These are phyloP conservation scores for Sander lucioperca DNA, from an alignment of 2,113 vertebrate genomes.

Conservation along the genomic window DNA sequence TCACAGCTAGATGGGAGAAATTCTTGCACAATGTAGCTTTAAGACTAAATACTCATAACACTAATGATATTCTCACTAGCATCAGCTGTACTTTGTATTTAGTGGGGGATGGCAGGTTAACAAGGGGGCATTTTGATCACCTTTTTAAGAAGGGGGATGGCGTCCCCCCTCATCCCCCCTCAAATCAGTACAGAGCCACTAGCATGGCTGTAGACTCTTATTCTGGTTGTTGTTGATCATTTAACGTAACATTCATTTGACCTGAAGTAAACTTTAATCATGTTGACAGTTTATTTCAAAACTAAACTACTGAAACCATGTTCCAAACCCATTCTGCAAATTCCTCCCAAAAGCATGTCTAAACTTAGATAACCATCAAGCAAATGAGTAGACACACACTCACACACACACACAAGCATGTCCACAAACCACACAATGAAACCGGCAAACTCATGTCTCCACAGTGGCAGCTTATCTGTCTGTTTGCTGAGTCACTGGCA, in stretches of 20 bases:
- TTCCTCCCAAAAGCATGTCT: not conserved
- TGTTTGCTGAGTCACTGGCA: constrained; percentile 17
- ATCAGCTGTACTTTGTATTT: not conserved
- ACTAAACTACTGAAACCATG: not conserved
- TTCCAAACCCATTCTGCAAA: not conserved
- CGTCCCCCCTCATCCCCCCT: too few relatives aligned
- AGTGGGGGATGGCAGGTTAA: not conserved
- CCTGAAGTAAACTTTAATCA: not conserved
- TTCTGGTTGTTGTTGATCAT: not conserved
- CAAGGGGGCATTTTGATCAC: too few relatives aligned
- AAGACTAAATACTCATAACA: too few relatives aligned
- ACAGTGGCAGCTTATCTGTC: constrained; percentile 17
- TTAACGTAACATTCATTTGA: not conserved
- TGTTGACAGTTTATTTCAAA: not conserved
- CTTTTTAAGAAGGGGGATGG: too few relatives aligned
- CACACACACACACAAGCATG: not conserved
- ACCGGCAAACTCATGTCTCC: constrained; percentile 2
- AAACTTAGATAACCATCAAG: not conserved
- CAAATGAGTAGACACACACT: not conserved
- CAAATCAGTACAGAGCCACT: not conserved
- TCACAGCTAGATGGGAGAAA: too few relatives aligned
- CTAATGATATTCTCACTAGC: not conserved
- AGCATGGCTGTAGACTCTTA: not conserved
- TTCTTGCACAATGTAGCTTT: too few relatives aligned
- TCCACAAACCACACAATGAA: constrained; percentile 2